These are phyloP conservation scores for Streblospio benedicti DNA, from an alignment of 1,140 invertebrate genomes.

Conservation along the genomic window DNA sequence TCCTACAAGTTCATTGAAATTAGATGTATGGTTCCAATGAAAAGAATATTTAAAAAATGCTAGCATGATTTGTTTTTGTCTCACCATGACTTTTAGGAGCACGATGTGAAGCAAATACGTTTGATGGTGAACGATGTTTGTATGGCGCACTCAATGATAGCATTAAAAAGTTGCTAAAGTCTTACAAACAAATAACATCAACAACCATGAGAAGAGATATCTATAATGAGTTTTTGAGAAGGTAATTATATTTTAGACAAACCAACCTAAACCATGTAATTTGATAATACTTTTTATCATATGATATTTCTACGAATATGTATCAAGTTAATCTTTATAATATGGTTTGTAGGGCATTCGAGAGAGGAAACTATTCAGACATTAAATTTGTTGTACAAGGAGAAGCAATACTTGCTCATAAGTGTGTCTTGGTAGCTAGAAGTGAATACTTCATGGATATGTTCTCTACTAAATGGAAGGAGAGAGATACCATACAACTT, in stretches of 20 bases:
- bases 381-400: slow-evolving; percentile 47
- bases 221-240: slow-evolving; percentile 53
- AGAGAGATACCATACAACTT: slow-evolving; percentile 36
- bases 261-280: neutral
- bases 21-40: too few relatives aligned
- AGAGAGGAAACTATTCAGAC: slow-evolving; percentile 41
- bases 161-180: slow-evolving; percentile 48
- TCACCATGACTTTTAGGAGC: slow-evolving; percentile 50
- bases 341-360: too few relatives aligned
- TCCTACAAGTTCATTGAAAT: too few relatives aligned
- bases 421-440: slow-evolving; percentile 47
- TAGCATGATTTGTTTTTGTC: too few relatives aligned
- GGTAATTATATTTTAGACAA: too few relatives aligned
- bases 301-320: too few relatives aligned
- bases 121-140: slow-evolving; percentile 55
- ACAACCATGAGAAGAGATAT: slow-evolving; percentile 48
- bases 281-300: too few relatives aligned
- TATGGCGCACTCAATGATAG: slow-evolving; percentile 53
- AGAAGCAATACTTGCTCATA: slow-evolving; percentile 43
- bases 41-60: too few relatives aligned
- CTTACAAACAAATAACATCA: slow-evolving; percentile 49
- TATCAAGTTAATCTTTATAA: too few relatives aligned
- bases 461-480: slow-evolving; percentile 46
- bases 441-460: slow-evolving; percentile 48
- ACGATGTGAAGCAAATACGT: slow-evolving; percentile 54